These are phyloP conservation scores for Cryptotermes secundus DNA, from an alignment of 1,140 invertebrate genomes.

Conservation along the genomic window DNA sequence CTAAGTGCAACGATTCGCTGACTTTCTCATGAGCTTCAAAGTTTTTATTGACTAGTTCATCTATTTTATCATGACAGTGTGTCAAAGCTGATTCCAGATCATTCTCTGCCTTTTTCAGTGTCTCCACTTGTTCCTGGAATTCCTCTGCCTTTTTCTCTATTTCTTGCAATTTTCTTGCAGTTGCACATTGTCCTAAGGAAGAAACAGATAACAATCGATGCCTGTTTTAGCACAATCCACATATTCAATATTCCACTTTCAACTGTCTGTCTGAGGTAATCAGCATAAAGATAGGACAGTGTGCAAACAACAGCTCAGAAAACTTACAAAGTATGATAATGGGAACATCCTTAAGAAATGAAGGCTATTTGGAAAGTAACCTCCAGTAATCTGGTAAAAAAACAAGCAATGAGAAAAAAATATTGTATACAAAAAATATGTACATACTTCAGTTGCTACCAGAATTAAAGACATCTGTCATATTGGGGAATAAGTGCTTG, in stretches of 20 bases:
- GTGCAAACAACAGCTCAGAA: no score
- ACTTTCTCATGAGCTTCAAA: background rate
- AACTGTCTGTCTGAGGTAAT: no score
- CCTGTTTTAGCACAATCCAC: no score
- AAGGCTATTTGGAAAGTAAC: background rate
- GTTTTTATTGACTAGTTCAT: background rate
- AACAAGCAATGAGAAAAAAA: no score
- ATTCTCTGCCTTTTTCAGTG: background rate
- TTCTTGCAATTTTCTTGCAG: background rate
- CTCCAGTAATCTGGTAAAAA: background rate
- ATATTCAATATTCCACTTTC: no score
- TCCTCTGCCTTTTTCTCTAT: background rate
- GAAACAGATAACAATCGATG: background rate
- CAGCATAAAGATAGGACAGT: no score
- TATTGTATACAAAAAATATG: no score
- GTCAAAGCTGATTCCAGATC: background rate
- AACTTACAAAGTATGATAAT: background rate
- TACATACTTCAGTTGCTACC: no score
- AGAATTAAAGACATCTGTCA: no score
- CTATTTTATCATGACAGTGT: background rate
- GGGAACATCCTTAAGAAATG: background rate
- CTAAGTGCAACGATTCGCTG: background rate
- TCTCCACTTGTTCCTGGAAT: background rate
- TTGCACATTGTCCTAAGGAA: background rate
- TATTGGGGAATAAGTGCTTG: no score